These are phyloP conservation scores for Olivierus martensii DNA, from an alignment of 1,140 invertebrate genomes.

Conservation along the genomic window DNA sequence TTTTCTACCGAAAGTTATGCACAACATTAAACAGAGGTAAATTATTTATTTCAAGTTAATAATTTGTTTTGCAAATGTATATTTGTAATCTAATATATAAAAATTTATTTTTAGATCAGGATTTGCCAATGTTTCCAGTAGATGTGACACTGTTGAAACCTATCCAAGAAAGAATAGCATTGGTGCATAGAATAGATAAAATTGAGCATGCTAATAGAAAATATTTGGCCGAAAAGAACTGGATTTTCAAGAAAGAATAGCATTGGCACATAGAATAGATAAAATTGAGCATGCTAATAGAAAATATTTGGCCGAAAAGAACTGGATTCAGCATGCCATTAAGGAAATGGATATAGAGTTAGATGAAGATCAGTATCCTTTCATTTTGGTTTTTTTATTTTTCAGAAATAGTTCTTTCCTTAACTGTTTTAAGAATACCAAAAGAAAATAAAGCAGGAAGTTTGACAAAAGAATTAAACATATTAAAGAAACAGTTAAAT, in stretches of 20 bases:
- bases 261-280: constrained; percentile 64
- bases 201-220: constrained; percentile 52
- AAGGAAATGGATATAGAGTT: constrained; percentile 76
- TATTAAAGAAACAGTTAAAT: constrained; percentile 41
- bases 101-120: constrained; percentile 45
- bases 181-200: constrained; percentile 64
- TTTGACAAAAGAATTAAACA: constrained; percentile 28
- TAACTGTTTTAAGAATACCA: background rate
- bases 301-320: constrained; percentile 49
- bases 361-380: constrained; percentile 51
- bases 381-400: constrained; percentile 13
- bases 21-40: constrained; percentile 49
- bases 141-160: constrained; percentile 47
- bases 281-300: constrained; percentile 49
- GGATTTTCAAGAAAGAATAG: constrained; percentile 65
- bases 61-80: too few relatives aligned
- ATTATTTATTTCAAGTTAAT: too few relatives aligned
- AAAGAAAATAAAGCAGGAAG: too few relatives aligned
- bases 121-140: constrained; percentile 68
- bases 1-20: constrained; percentile 51
- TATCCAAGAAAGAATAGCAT: constrained; percentile 52
- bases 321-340: constrained; percentile 69
- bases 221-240: constrained; percentile 51
- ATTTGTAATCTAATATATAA: background rate
- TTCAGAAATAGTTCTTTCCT: background rate